These are phyloP conservation scores for Drosophila tanythrix DNA, from an alignment of 2,888 invertebrate genomes.

Conservation along the genomic window DNA sequence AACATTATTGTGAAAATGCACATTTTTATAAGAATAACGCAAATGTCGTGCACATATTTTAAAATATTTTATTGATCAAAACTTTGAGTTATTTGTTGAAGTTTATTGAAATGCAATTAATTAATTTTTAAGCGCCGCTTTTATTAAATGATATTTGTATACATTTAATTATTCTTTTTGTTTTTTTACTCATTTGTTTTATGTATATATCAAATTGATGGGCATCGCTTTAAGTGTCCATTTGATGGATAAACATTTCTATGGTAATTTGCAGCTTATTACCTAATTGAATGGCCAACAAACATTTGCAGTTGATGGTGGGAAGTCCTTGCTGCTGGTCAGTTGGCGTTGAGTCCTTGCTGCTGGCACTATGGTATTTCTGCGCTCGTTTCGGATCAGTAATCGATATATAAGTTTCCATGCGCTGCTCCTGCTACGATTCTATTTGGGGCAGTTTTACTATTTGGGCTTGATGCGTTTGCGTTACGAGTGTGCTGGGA, in stretches of 20 bases:
- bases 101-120: background rate
- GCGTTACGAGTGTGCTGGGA: constrained; percentile 34
- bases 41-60: background rate
- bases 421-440: constrained; percentile 53
- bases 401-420: constrained; percentile 59
- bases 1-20: background rate
- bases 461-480: constrained; percentile 54
- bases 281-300: background rate
- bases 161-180: too few species aligned
- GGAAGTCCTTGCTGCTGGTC: background rate
- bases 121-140: background rate
- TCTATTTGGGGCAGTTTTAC: constrained; percentile 55
- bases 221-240: background rate
- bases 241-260: background rate
- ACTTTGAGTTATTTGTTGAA: too few species aligned
- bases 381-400: constrained; percentile 39
- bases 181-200: background rate
- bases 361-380: constrained; percentile 32
- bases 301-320: background rate
- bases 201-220: background rate
- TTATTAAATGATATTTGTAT: too few species aligned
- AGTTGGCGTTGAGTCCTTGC: background rate
- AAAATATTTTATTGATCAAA: too few species aligned
- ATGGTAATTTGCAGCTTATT: background rate
- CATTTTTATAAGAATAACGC: background rate